Base-by-base conservation (phyloP, 1,140 invertebrate genomes). In the Drosophila tristis region DNA sequence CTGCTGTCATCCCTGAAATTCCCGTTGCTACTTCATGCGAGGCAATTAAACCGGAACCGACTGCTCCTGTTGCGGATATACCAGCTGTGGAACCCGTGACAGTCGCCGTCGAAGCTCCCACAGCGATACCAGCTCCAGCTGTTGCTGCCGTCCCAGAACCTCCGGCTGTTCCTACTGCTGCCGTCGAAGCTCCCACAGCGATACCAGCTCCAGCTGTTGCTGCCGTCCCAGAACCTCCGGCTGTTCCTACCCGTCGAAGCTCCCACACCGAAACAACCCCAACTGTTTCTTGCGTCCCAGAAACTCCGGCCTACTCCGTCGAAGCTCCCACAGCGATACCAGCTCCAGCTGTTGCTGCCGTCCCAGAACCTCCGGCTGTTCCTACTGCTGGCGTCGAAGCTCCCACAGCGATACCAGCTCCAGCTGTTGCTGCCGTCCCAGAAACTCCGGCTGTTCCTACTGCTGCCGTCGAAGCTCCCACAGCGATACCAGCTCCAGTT, bases 71-170 rank as follows among this genome's bases (percentile, higher is more conserved):
- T 29, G n/a, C 20, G 3, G 66, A 62, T 35, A 20, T 48, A 4
- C 15, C 57, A 23, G 35, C n/a, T n/a, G 35, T 7, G 9, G 62
- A 47, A 42, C 8, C 67, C 47, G 6, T n/a, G 20, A 11, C 23
- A 8, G 15, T 13, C 1, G 4, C 16, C 2, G 9, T 57, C 6
- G 5, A 26, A 13, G 58, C 13, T 5, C 48, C 11, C 7, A 1
- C 16, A 9, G n/a, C 29, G 5, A 7, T 4, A 5, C 25, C 16
- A 11, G 31, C 47, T 35, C 9, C 62, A 1, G 5, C 11, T 13
- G 50, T 35, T 23, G 29, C 44, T 29, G 26, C 16, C 31, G 13
- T 35, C 8, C 0, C 31, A 7, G 44, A 20, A 29, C 15, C 13
- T 51, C 5, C 25, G 0, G 2, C 15, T 4, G 39, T 23, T 15